Base-by-base conservation (phyloP, 2,113 vertebrate genomes). In the Ploceus nigricollis region DNA sequence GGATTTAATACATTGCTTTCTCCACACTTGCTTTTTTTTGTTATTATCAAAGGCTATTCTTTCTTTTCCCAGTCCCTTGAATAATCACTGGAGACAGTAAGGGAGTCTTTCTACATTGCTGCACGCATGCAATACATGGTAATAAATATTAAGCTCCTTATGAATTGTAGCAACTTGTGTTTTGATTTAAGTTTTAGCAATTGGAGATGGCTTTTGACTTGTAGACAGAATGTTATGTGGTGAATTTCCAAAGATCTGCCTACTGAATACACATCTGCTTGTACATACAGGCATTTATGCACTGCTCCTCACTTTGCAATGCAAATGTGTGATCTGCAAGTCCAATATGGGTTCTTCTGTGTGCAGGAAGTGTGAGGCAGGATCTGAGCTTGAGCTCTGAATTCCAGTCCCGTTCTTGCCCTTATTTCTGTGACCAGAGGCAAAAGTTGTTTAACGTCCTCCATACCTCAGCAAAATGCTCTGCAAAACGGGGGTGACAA, bases 1-100 rank as follows among this genome's bases (percentile, higher is more conserved):
- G 96, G 90, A 94, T 96, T 96, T 93, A 96, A 95, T 96, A 91
- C 96, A 92, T 96, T 96, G 94, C 94, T 94, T 97, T 94, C 69
- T 90, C 88, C 68, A 93, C 86, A 64, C 80, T 96, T 90, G 83
- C n/a, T 89, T 94, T 92, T 88, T 92, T 94, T 85, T 94, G 72
- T 90, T 92, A 44, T 48, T 90, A 86, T 94, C 93, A 94, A 87
- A 95, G 90, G 88, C 93, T 90, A 53, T 95, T 96, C 90, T 96
- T 93, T 88, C 81, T 88, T 83, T 91, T 86, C 37, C 82, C 53
- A 0, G 1, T 84, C 82, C 72, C 82, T 84, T 96, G 95, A 95
- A 95, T 96, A 96, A 92, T 96, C 90, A 81, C 57, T 89, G 65
- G 48, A 81, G 94, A 89, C 69, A 78, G 80, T 71, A 76, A 78